phyloP scores from a whole-genome alignment of 2,797 vertebrate genomes.

The Hoplostethus mediterraneus region DNA sequence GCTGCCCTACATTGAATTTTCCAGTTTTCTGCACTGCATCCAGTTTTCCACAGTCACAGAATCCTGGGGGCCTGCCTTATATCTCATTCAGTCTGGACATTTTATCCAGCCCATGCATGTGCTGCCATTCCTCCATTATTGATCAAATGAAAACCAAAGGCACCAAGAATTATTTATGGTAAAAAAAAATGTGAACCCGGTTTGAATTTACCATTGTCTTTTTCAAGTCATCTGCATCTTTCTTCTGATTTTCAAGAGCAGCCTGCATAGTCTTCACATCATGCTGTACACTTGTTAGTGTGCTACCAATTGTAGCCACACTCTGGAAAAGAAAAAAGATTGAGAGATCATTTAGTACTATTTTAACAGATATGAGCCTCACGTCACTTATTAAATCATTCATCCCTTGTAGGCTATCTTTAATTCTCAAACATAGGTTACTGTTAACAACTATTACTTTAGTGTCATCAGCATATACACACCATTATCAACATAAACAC shows the following conservation, averaged over 20 bases:
- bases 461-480: not conserved
- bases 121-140: not conserved
- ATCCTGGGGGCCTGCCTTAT: no score
- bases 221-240: conserved; percentile 78
- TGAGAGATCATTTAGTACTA: not conserved
- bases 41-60: no score
- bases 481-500: not conserved
- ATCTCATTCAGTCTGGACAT: not conserved
- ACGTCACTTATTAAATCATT: not conserved
- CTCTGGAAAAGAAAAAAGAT: conserved; percentile 83
- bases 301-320: conserved; percentile 95
- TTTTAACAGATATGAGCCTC: not conserved
- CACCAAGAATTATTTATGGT: not conserved
- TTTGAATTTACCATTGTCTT: conserved; percentile 69
- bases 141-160: not conserved
- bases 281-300: conserved; percentile 94
- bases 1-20: not conserved
- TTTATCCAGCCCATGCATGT: not conserved
- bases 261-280: conserved; percentile 92
- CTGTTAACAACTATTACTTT: not conserved
- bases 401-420: not conserved
- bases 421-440: not conserved
- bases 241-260: conserved; percentile 89
- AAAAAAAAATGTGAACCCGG: not conserved
- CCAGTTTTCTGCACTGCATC: no score